Conservation (phyloP, 1,140 invertebrate species). For the Pissodes strobi region DNA sequence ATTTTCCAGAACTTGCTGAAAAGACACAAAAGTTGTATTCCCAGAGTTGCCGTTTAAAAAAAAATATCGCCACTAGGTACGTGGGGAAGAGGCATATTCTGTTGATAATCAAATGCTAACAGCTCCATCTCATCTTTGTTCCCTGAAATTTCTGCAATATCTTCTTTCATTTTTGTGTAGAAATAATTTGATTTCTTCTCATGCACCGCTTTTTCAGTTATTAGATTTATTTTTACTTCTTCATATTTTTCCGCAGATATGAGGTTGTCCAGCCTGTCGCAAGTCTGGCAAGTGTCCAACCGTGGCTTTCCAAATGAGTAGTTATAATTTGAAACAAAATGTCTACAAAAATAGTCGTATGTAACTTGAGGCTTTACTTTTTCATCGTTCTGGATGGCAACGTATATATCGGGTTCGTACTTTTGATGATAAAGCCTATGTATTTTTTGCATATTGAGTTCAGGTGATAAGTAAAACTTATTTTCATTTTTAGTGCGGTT, state of each 20-base stretch:
- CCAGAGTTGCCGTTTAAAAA: constrained; percentile 29
- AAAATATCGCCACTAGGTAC: constrained; percentile 34
- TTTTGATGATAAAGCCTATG: constrained; percentile 28
- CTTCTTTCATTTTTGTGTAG: too few species aligned
- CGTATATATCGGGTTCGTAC: constrained; percentile 26
- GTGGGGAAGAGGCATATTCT: too few species aligned
- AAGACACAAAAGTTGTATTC: too few species aligned
- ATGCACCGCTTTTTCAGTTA: constrained; percentile 2
- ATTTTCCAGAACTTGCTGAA: too few species aligned
- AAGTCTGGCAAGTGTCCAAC: constrained; percentile 31
- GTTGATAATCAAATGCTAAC: too few species aligned
- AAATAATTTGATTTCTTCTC: constrained; percentile 23
- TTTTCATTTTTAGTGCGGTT: constrained; percentile 29
- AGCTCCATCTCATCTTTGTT: constrained; percentile 29
- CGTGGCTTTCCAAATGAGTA: constrained; percentile 24
- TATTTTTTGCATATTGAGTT: constrained; percentile 29
- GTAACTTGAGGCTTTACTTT: too few species aligned
- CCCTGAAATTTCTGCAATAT: constrained; percentile 19
- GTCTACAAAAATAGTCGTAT: constrained; percentile 12
- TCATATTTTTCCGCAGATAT: constrained; percentile 17
- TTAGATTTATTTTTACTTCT: not conserved
- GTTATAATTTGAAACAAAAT: constrained; percentile 26
- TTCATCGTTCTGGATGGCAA: too few species aligned
- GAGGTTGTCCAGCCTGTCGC: constrained; percentile 27
- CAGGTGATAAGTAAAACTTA: constrained; percentile 30